Percentiles rank a stretch among this genome's conserved stretches.
These are phyloP conservation scores for Onychomys arenicola DNA, from an alignment of 2,797 vertebrate species.

Conservation along the genomic window DNA sequence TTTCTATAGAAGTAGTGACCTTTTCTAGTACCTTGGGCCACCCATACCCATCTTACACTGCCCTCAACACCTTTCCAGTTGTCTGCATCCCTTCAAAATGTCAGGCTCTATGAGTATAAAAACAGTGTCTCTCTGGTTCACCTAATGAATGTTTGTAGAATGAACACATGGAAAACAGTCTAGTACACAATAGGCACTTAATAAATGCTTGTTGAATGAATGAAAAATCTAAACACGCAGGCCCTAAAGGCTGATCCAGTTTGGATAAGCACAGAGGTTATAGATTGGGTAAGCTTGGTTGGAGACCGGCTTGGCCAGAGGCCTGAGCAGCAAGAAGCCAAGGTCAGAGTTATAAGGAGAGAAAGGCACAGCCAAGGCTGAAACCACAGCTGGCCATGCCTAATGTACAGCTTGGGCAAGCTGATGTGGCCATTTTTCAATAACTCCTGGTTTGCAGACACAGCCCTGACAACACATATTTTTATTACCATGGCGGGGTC, in stretches of 20 bases:
- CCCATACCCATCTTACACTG: accelerated
- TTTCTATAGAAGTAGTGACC: not conserved
- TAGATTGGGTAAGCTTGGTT: not conserved
- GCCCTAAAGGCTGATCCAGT: not conserved
- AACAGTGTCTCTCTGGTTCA: accelerated
- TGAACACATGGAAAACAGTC: not conserved
- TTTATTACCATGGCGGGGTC: not conserved
- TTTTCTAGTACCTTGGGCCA: not conserved
- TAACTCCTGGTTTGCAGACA: slow-evolving; percentile 59
- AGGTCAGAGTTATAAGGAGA: not conserved
- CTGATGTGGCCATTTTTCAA: slow-evolving; percentile 4
- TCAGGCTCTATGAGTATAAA: not conserved
- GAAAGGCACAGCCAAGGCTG: not conserved
- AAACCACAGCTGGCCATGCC: accelerated
- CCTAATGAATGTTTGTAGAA: not conserved
- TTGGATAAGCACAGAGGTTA: not conserved
- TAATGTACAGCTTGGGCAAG: accelerated
- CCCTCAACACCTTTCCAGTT: not conserved
- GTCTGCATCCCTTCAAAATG: not conserved
- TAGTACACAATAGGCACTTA: not conserved
- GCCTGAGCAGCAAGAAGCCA: not conserved
- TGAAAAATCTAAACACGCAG: not conserved
- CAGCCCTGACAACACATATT: slow-evolving; percentile 35
- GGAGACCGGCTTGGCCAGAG: not conserved
- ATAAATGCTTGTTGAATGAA: not conserved